Evolutionary conservation across 1,140 invertebrate genomes (phyloP), one percentile per base, ranked within the genome.

Genomic region (Popillia japonica): DNA sequence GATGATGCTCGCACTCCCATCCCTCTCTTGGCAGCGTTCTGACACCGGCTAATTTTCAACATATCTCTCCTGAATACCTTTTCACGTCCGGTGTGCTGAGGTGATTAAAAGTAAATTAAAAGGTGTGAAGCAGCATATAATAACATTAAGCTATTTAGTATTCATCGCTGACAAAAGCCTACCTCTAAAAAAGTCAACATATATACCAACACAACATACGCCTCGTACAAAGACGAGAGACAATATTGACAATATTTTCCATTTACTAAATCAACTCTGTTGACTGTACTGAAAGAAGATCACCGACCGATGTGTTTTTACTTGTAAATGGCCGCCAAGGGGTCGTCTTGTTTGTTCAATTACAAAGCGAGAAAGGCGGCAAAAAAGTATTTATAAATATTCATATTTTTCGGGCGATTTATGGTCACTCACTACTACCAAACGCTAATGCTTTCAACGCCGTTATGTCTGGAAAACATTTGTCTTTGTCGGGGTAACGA

Each of bases 71-170:
- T 68, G 61, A 68, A 68, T 68, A 68, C 61, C 61, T 68, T 68
- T 68, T 68, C 61, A 68, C 61, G 61, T 68, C 61, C 61, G 22
- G 61, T 68, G 61, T 68, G 61, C 48, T 73, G 61, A 78, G 77
- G 77, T 80, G 76, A 80, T 80, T 80, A 80, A 80, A 80, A 76
- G 79, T 80, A 80, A 80, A 78, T 80, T 80, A 80, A 80, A 80
- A 80, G 79, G 79, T 80, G 79, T 80, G 79, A 80, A 80, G 48
- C 55, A 68, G 27, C 72, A 44, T 74, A 74, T 74, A 74, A 77
- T 61, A 68, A 59, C 76, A 40, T 68, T 61, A 77, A 27, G 44
- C 55, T 77, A 40, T 61, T 77, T 77, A 77, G 76, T 77, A 77
- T 77, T 77, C 76, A 68, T 11, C 72, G 34, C 72, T 40, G 72